Base-by-base conservation (phyloP, 2,113 vertebrate species). In the Tragulus kanchil region DNA sequence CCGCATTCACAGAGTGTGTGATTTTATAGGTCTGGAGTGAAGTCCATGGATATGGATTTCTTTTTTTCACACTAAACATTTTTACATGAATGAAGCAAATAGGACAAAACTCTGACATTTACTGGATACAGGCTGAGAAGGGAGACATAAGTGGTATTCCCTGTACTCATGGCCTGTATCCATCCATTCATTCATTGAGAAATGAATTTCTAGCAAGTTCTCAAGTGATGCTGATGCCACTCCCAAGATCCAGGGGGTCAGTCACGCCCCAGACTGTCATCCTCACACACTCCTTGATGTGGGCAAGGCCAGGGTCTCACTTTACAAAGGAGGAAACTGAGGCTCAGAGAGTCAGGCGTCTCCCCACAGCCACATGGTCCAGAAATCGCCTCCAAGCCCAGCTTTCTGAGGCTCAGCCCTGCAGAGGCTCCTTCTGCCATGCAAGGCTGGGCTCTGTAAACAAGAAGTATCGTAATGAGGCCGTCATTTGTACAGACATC, bases 71-170 rank as follows among this genome's bases (percentile, higher is more conserved):
- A n/a, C 45, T 88, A 94, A 96, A 82, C 17, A 31, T 81, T 90
- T 90, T 90, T 77, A 61, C 4, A 93, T 88, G 78, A 85, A 67
- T 95, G 48, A 96, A 93, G 48, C 52, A 89, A 71, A 86, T 89
- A 59, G 88, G 17, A n/a, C 31, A 93, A 85, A 64, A 85, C 48
- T 48, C 52, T 93, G 21, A 13, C 3, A 8, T 62, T 94, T 77
- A 85, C 82, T 95, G 11, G 31, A 12, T 67, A 3, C 28, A 90
- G 42, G 1, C 91, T 65, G 14, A 67, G 19, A n/a, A 75, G 36
- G 8, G 19, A 62, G n/a, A 45, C 5, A 52, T n/a, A 85, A 65
- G 14, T 62, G 31, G 0, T 56, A 59, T 65, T 92, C 14, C 28
- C 17, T 93, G 3, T 77, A 65, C 42, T 90, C 13, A 6, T n/a